Conservation (phyloP, 2,888 invertebrate genomes). For the Prosopocoilus inquinatus region DNA sequence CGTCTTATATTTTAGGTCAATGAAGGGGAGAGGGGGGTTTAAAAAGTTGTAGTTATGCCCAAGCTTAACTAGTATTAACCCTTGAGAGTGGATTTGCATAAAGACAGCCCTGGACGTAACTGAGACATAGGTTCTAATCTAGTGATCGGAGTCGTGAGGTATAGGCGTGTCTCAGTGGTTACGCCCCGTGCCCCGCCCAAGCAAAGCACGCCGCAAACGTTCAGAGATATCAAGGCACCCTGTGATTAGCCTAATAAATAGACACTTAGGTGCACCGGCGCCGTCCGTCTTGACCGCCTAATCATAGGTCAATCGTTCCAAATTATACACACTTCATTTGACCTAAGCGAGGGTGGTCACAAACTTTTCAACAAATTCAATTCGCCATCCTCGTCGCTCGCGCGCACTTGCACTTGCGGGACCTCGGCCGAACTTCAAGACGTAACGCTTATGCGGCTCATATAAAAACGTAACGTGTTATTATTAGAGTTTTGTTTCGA, state of each 20-base stretch:
- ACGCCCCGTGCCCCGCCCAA: slow-evolving; percentile 42
- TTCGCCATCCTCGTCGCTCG: not conserved
- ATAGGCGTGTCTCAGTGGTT: slow-evolving; percentile 41
- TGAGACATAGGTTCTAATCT: slow-evolving; percentile 19
- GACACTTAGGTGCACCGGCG: slow-evolving; percentile 47
- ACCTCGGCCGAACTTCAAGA: not conserved
- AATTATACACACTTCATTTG: slow-evolving; percentile 44
- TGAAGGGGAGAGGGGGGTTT: not conserved
- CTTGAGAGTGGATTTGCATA: slow-evolving; percentile 22
- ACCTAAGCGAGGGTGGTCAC: slow-evolving; percentile 43
- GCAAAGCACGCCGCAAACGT: slow-evolving; percentile 35
- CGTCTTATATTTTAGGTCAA: not conserved
- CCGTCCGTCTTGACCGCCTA: slow-evolving; percentile 46
- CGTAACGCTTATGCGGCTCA: slow-evolving; percentile 5
- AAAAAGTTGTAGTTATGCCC: not conserved
- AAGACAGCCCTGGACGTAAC: slow-evolving; percentile 22
- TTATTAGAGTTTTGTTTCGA: slow-evolving; percentile 19
- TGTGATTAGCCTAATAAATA: slow-evolving; percentile 51
- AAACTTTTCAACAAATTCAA: slow-evolving; percentile 18
- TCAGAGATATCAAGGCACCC: slow-evolving; percentile 38
- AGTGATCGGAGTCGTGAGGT: slow-evolving; percentile 42
- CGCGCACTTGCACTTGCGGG: not conserved
- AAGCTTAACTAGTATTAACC: not conserved
- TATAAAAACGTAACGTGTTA: slow-evolving; percentile 19
- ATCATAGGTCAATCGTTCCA: slow-evolving; percentile 47